Conservation (phyloP, 2,888 invertebrate genomes). For the Acanthosoma haemorrhoidale region DNA sequence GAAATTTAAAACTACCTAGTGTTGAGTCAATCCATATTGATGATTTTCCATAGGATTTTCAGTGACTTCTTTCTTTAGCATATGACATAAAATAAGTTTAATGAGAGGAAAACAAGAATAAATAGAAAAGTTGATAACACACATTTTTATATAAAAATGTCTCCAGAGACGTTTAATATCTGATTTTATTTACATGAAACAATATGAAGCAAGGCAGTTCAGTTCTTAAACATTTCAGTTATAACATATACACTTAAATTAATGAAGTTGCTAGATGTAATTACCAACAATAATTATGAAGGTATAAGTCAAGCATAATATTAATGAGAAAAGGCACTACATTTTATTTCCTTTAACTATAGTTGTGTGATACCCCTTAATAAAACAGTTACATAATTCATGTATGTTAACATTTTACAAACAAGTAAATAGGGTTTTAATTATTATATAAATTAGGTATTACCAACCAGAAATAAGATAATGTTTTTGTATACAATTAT, state of each 20-base stretch:
- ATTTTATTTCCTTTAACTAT: slow-evolving; percentile 17
- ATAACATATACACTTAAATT: neutral
- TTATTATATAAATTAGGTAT: neutral
- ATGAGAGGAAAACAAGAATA: too few species aligned
- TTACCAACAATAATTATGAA: neutral
- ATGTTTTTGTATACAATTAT: neutral
- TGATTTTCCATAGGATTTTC: too few species aligned
- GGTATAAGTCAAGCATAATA: slow-evolving; percentile 8
- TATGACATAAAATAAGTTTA: too few species aligned
- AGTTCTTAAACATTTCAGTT: slow-evolving; percentile 4
- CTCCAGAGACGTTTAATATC: slow-evolving; percentile 1
- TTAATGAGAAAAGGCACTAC: slow-evolving; percentile 23
- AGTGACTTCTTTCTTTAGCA: too few species aligned
- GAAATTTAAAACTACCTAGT: too few species aligned
- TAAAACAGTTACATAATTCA: slow-evolving; percentile 6
- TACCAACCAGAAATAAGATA: neutral
- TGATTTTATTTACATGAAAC: slow-evolving; percentile 3
- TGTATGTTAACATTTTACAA: neutral
- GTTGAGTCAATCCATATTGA: too few species aligned
- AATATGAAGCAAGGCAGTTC: slow-evolving; percentile 9
- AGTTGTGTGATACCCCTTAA: slow-evolving; percentile 13
- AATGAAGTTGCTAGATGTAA: neutral
- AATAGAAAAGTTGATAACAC: too few species aligned
- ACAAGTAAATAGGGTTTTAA: neutral
- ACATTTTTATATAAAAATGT: slow-evolving; percentile 5